Evolutionary conservation across 2,113 vertebrate genomes (phyloP), one percentile per base, ranked within the genome.

Genomic region (Silurus asotus): DNA sequence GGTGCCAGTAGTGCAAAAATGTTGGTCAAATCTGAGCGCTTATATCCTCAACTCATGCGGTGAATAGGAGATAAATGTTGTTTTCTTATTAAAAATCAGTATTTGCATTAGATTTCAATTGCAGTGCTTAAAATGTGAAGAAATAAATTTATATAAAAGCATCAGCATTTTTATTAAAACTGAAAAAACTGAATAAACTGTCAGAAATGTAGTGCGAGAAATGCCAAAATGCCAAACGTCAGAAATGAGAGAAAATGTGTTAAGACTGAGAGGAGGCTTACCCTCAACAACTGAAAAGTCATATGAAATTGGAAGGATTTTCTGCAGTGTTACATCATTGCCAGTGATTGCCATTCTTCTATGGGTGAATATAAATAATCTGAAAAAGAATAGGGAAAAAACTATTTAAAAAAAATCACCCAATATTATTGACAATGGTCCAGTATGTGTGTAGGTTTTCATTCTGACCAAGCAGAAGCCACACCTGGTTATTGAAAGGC

Each of bases 271-370:
- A 7, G 70, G 5, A 45, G 8, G 19, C 87, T 92, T 93, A 98
- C 98, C 96, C 95, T 98, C 97, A 87, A 97, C 95, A 88, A 97
- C 90, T 0, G 93, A 90, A 90, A 98, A 97, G 53, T 95, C 95
- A 2, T 95, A 91, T 0, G 94, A 94, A 90, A 99, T 89, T 0
- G 96, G 97, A 81, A 99, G 90, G 5, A 98, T 92, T 5, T 92
- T 92, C 87, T 97, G 96, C 90, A 99, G 93, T 28, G 94, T 95
- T 70, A 99, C 94, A 9, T 99, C 97, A 0, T 97, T 96, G 11
- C 96, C 97, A 0, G 96, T 92, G 56, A 99, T 96, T 65, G 98
- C 97, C 97, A 99, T 99, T 90, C 98, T 94, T 88, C 96, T 94
- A 90, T 98, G 97, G 0, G 88, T 94, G 87, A 96, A 99, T 55